phyloP scores from a whole-genome alignment of 2,113 vertebrate genomes.

The Astatoreochromis straeleni region DNA sequence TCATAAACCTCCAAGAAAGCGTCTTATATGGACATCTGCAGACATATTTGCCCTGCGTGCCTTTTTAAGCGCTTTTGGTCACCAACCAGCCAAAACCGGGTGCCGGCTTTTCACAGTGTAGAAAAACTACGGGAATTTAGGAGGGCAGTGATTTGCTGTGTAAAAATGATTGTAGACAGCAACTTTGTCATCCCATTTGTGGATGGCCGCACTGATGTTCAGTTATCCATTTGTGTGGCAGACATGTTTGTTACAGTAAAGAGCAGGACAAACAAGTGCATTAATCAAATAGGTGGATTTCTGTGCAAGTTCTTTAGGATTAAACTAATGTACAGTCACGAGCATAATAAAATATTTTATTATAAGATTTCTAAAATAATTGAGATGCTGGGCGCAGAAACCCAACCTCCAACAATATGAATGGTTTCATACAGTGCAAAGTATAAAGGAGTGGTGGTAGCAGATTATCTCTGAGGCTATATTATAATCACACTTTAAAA shows the following conservation, averaged over 20 bases:
- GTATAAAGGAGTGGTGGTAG: background rate
- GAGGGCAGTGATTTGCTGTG: slow-evolving; percentile 35
- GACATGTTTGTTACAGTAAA: background rate
- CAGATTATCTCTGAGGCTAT: background rate
- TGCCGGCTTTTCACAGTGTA: background rate
- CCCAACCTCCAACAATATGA: background rate
- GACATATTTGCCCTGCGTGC: background rate
- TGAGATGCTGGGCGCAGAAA: background rate
- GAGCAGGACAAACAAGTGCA: slow-evolving; percentile 19
- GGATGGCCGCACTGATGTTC: background rate
- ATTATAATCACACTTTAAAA: background rate
- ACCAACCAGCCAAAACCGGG: background rate
- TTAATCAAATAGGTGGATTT: slow-evolving; percentile 23
- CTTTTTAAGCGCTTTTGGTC: background rate
- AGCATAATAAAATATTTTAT: background rate
- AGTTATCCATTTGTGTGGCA: slow-evolving; percentile 12
- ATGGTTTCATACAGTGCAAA: background rate
- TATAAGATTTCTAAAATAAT: background rate
- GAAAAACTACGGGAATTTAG: slow-evolving; percentile 2
- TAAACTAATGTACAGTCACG: background rate
- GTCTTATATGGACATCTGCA: slow-evolving; percentile 2
- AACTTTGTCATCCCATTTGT: slow-evolving; percentile 41
- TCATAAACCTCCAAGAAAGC: slow-evolving; percentile 10
- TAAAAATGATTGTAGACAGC: slow-evolving; percentile 23
- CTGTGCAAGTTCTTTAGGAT: background rate